These are phyloP conservation scores for Alaudala cheleensis DNA, from an alignment of 2,113 vertebrate genomes.

Conservation along the genomic window DNA sequence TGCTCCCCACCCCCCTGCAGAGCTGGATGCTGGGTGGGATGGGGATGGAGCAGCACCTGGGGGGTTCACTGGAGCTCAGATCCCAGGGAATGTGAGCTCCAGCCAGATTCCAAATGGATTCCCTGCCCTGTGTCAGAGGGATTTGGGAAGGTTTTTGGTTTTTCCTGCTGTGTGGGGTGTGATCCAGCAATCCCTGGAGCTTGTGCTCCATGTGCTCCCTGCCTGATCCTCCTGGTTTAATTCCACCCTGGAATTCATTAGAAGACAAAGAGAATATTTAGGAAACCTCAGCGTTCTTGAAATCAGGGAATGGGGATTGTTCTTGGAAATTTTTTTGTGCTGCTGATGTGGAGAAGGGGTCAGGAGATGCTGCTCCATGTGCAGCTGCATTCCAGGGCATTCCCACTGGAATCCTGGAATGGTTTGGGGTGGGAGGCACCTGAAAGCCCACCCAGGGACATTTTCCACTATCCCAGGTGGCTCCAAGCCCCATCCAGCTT, in stretches of 20 bases:
- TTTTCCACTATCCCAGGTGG: not conserved
- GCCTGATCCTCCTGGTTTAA: not conserved
- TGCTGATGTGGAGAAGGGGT: not conserved
- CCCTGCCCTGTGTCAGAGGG: not conserved
- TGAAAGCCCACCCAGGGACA: not conserved
- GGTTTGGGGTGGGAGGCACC: not conserved
- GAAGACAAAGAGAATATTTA: not conserved
- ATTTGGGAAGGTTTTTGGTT: not conserved
- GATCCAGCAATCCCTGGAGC: not conserved
- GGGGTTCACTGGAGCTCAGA: accelerated
- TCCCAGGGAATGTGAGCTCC: not conserved
- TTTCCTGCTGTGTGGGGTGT: not conserved
- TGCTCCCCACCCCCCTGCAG: accelerated
- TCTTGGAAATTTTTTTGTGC: not conserved
- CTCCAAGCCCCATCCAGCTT: not conserved
- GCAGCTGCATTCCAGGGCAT: accelerated
- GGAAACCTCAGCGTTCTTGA: accelerated
- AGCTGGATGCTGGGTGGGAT: accelerated
- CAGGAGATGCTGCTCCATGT: not conserved
- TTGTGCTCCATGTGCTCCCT: not conserved
- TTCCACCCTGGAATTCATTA: not conserved
- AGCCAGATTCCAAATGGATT: not conserved
- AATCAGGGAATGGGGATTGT: not conserved
- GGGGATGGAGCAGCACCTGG: not conserved
- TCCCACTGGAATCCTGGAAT: not conserved